Conservation (phyloP, 2,113 vertebrate genomes). For the Cryptomyrus ogoouensis region DNA sequence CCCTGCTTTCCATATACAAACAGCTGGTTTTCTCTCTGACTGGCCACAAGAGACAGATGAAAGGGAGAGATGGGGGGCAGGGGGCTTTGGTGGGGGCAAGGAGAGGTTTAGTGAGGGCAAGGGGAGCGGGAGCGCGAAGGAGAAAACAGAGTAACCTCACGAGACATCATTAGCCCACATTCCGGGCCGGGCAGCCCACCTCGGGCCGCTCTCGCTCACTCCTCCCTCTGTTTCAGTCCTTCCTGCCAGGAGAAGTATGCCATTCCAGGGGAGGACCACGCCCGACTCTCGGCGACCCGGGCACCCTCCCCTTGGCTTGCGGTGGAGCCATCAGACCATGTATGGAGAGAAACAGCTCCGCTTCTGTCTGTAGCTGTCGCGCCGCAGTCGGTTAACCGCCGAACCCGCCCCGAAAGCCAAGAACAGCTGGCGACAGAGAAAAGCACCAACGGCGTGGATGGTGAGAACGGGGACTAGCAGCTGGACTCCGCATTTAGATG, state of each 20-base stretch:
- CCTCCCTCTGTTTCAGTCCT: conserved; percentile 28
- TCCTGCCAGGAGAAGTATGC: not conserved
- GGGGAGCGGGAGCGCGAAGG: not conserved
- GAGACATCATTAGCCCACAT: conserved; percentile 12
- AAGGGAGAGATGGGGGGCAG: not conserved
- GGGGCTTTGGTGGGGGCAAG: not conserved
- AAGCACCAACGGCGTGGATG: not conserved
- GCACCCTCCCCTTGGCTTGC: conserved; percentile 54
- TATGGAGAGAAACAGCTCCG: conserved; percentile 59
- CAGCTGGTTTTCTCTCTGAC: not conserved
- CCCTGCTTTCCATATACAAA: not conserved
- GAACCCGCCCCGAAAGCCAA: conserved; percentile 47
- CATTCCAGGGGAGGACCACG: conserved; percentile 38
- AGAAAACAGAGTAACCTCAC: not conserved
- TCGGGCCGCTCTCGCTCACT: not conserved
- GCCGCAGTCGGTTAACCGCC: conserved; percentile 43
- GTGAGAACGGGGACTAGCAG: conserved; percentile 26
- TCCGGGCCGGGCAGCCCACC: not conserved
- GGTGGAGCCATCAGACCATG: conserved; percentile 60
- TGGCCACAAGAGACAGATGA: not conserved
- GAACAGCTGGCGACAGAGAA: conserved; percentile 41
- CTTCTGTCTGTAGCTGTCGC: conserved; percentile 50
- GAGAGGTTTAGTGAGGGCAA: not conserved
- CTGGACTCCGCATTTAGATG: not conserved
- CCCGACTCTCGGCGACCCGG: conserved; percentile 56